These are phyloP conservation scores for Muscicapa comitata DNA, from an alignment of 2,797 vertebrate genomes.

Conservation along the genomic window DNA sequence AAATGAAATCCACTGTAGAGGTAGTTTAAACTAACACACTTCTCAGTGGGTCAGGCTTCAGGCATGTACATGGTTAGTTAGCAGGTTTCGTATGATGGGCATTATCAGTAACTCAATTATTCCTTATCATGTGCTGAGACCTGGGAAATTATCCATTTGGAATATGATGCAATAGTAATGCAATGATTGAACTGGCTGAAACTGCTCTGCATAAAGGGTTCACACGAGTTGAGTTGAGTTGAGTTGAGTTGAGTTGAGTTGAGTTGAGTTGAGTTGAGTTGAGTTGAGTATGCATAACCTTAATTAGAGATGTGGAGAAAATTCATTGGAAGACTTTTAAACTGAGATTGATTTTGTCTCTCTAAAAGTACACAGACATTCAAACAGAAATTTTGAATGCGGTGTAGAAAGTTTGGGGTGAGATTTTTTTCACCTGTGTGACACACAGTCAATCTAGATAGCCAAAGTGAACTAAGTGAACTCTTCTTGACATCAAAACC, in stretches of 20 bases:
- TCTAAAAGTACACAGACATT: background rate
- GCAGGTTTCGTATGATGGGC: background rate
- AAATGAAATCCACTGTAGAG: conserved; percentile 5
- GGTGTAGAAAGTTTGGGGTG: background rate
- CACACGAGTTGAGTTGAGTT: background rate
- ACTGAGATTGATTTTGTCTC: background rate
- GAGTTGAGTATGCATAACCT: background rate
- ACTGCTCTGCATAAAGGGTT: background rate
- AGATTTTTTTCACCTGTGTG: background rate
- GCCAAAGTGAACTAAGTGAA: background rate
- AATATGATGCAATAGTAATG: background rate
- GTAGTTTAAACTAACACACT: background rate
- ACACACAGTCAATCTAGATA: background rate
- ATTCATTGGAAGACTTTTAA: background rate
- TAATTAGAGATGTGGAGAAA: background rate
- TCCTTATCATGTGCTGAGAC: background rate
- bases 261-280: too few species aligned
- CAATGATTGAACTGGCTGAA: background rate
- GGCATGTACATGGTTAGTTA: background rate
- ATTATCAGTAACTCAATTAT: background rate
- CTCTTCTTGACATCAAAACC: background rate
- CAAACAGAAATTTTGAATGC: background rate
- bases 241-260: too few species aligned
- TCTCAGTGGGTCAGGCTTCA: background rate
- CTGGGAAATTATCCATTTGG: background rate